These are phyloP conservation scores for Periophthalmodon schlosseri DNA, from an alignment of 2,113 vertebrate species.

Conservation along the genomic window DNA sequence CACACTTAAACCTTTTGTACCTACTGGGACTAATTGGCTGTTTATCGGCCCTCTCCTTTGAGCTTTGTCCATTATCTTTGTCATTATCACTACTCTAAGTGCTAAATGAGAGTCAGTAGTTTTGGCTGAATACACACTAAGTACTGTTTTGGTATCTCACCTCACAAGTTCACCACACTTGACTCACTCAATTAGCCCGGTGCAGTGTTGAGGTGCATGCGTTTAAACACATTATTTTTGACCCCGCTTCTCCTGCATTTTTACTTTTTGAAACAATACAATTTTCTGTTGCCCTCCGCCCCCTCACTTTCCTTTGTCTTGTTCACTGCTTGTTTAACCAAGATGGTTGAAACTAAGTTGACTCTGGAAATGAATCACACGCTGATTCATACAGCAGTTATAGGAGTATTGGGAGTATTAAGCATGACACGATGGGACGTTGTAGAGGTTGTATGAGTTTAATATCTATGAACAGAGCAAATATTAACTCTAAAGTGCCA, in stretches of 20 bases:
- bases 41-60: conserved; percentile 48
- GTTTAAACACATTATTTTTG: conserved; percentile 29
- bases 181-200: conserved; percentile 37
- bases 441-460: conserved; percentile 6
- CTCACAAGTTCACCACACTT: conserved; percentile 11
- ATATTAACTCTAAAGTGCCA: background rate
- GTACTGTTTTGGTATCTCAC: conserved; percentile 15
- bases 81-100: conserved; percentile 3
- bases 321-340: conserved; percentile 35
- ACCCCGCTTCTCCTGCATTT: conserved; percentile 10
- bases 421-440: conserved; percentile 32
- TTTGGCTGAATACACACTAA: conserved; percentile 13
- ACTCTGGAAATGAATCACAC: conserved; percentile 30
- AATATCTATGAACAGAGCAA: background rate
- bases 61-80: conserved; percentile 39
- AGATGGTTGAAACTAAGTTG: conserved; percentile 30
- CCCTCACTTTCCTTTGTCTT: conserved; percentile 23
- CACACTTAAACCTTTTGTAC: conserved; percentile 32
- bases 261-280: conserved; percentile 25
- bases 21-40: conserved; percentile 60
- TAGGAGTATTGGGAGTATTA: conserved; percentile 23
- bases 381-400: conserved; percentile 39
- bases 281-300: conserved; percentile 14
- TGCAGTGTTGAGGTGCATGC: conserved; percentile 50
- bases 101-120: conserved; percentile 9